phyloP scores from a whole-genome alignment of 2,113 vertebrate species.

The Opisthocomus hoazin region DNA sequence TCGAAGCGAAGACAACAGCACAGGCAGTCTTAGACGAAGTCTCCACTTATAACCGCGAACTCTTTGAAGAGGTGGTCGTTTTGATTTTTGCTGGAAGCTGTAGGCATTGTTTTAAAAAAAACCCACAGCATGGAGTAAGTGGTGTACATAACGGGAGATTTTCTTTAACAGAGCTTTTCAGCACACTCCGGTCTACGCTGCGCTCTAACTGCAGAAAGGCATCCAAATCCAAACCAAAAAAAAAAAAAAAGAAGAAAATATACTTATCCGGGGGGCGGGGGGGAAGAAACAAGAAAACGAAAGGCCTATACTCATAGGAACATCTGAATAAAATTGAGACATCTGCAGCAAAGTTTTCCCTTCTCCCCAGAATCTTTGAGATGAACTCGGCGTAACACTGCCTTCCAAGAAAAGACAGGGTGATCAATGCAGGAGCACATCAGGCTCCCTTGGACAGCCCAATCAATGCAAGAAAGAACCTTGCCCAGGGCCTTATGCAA shows the following conservation, averaged over 20 bases:
- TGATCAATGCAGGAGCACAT: slow-evolving; percentile 96
- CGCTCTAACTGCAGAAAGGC: slow-evolving; percentile 28
- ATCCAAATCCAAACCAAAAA: slow-evolving; percentile 16
- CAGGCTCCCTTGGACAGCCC: slow-evolving; percentile 95
- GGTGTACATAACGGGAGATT: slow-evolving; percentile 22
- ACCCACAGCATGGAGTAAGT: slow-evolving; percentile 13
- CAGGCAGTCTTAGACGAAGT: slow-evolving; percentile 9
- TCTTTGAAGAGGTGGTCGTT: slow-evolving; percentile 55
- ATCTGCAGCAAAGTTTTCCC: slow-evolving; percentile 81
- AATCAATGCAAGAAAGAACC: slow-evolving; percentile 99
- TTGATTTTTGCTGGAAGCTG: slow-evolving; percentile 64
- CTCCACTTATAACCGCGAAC: slow-evolving; percentile 26
- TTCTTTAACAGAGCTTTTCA: slow-evolving; percentile 41
- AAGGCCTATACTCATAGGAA: slow-evolving; percentile 64
- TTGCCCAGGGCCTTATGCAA: slow-evolving; percentile 99
- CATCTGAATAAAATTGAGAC: slow-evolving; percentile 79
- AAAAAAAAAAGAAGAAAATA: not conserved
- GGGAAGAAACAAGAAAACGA: not conserved
- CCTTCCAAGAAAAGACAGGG: slow-evolving; percentile 90
- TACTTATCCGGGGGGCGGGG: not conserved
- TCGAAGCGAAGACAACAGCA: slow-evolving; percentile 14
- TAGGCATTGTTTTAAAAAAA: slow-evolving; percentile 27
- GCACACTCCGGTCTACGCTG: not conserved
- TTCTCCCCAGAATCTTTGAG: slow-evolving; percentile 83
- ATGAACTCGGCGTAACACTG: slow-evolving; percentile 92